Evolutionary conservation across 2,113 vertebrate genomes (phyloP), one percentile per base, ranked within the genome.

Genomic region (Eretmochelys imbricata): DNA sequence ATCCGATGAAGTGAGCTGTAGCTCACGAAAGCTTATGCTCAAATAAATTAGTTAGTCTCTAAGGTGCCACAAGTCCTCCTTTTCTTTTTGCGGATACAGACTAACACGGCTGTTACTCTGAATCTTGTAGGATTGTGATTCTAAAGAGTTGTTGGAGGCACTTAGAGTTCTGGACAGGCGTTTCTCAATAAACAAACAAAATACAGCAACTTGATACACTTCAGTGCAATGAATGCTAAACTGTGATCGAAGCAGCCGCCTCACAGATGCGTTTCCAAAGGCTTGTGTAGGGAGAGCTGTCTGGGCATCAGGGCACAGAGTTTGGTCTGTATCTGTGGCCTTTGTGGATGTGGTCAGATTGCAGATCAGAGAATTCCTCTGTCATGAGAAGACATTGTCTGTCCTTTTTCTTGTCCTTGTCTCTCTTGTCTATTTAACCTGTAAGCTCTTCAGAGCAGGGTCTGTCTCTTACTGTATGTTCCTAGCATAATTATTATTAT

Each of bases 181-280:
- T 96, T 95, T 95, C 19, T 93, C 89, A 88, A 79, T 65, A 97
- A 97, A 97, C 96, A 97, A 97, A 97, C 96, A 97, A 97, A 97
- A 96, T 95, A 96, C 95, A 95, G 94, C 85, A 96, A 92, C 92
- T 94, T 94, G 92, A 94, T 96, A 90, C 24, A 96, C 93, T 96
- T 94, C 57, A 92, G 93, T 53, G 83, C 87, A 96, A 95, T 94
- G 96, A 94, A n/a, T 79, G 80, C 80, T 88, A 84, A 95, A 84
- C 1, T 16, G 17, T 8, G 3, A 57, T 82, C 49, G 72, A 65
- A 93, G 79, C 91, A 90, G 72, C 48, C n/a, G 91, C 31, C 65
- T 53, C 31, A 62, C 29, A 79, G 53, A 80, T 10, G 14, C 42
- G 13, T 62, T 49, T 17, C 89, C 51, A 24, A 82, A 22, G 72